Base-by-base conservation (phyloP, 2,888 invertebrate genomes). In the Apantesis nais region DNA sequence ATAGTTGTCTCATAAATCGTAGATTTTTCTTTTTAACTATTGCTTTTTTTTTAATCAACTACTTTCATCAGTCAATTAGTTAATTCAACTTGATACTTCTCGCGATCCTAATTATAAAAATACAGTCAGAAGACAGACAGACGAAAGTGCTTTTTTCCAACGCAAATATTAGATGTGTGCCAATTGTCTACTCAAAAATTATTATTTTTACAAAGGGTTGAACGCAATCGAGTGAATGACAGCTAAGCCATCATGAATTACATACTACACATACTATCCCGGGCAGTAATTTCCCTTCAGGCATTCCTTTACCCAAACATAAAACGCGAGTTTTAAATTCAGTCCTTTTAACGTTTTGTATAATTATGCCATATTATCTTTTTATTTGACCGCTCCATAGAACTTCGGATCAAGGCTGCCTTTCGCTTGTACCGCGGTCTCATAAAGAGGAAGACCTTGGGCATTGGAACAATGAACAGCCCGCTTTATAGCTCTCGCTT, bases 381-480 rank as follows among this genome's bases (percentile, higher is more conserved):
- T 78, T 80, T 82, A 75, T 79, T 74, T 78, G 74, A 64, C 72
- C 71, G 55, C 73, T 71, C 73, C 70, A 78, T 74, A 76, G 78
- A 79, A 71, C 75, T 79, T 79, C 78, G 73, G 77, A 69, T 64
- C 80, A 83, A 82, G 84, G 83, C 71, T 78, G 72, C 67, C 74
- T 72, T 71, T 77, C 77, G 79, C 78, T 75, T 72, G 71, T 72
- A 78, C 74, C 79, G 76, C 73, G 78, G 78, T 75, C 79, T 72
- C 71, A 81, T 82, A 78, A 82, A 79, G 76, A 76, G 66, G 78
- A 66, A 72, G 67, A 74, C 84, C 83, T 84, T 83, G 81, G 72
- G 74, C 69, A 73, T 74, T 81, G 75, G 76, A 79, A 80, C 81
- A 81, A 79, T 80, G 81, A 79, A 80, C 75, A 78, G 77, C 71